These are phyloP conservation scores for Enteromius fasciolatus DNA, from an alignment of 2,797 vertebrate genomes.

Conservation along the genomic window DNA sequence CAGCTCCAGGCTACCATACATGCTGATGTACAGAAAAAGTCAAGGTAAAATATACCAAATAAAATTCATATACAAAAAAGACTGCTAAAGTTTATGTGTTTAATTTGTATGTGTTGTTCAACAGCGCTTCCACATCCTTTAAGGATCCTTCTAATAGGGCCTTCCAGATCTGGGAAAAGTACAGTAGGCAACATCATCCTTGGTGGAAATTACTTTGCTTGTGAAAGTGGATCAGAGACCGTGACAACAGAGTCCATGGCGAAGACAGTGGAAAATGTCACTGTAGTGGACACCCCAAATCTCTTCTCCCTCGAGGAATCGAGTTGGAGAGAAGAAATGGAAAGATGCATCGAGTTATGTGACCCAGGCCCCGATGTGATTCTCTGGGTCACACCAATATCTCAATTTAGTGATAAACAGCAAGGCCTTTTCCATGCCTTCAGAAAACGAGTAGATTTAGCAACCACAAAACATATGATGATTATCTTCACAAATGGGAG, in stretches of 20 bases:
- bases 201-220: background rate
- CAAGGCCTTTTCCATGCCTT: slow-evolving; percentile 26
- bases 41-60: background rate
- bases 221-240: background rate
- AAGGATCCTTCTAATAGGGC: slow-evolving; percentile 6
- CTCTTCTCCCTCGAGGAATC: background rate
- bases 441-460: background rate
- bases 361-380: slow-evolving; percentile 5
- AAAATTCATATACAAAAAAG: background rate
- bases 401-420: background rate
- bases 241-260: background rate
- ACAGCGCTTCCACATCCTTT: background rate
- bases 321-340: background rate
- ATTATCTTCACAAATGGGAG: background rate
- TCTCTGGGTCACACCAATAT: slow-evolving; percentile 15
- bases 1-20: slow-evolving; percentile 61
- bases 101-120: background rate
- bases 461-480: background rate
- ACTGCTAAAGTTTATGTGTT: background rate
- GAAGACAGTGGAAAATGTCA: slow-evolving; percentile 1
- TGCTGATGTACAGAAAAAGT: slow-evolving; percentile 75
- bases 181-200: slow-evolving; percentile 32
- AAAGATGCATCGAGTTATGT: background rate
- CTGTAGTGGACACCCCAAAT: slow-evolving; percentile 33
- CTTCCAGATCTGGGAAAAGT: slow-evolving; percentile 28